A percentile compares a stretch with the other conserved stretches of the same genome.
Evolutionary conservation across 1,140 invertebrate genomes (phyloP).

Genomic region (Apis florea): DNA sequence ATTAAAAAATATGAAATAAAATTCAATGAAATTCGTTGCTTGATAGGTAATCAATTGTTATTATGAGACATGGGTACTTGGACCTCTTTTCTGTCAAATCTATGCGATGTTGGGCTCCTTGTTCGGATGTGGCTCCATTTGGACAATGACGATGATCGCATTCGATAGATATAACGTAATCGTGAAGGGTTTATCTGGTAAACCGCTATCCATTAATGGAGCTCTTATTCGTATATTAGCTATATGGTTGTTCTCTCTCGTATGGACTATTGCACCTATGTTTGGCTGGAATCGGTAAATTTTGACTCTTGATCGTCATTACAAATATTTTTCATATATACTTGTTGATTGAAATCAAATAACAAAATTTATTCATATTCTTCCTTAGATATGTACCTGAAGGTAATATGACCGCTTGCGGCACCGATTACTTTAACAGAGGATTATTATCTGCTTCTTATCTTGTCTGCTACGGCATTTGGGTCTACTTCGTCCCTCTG

Average conservation of each 20-base stretch:
- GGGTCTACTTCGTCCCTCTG: slow-evolving; percentile 87
- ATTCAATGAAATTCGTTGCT: neutral
- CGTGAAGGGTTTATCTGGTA: slow-evolving; percentile 88
- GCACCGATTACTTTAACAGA: slow-evolving; percentile 89
- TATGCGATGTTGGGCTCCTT: slow-evolving; percentile 90
- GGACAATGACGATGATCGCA: slow-evolving; percentile 91
- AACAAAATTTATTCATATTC: slow-evolving; percentile 37
- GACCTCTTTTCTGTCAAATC: slow-evolving; percentile 90
- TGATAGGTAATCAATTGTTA: slow-evolving; percentile 89
- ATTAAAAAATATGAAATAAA: neutral
- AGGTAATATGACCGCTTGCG: slow-evolving; percentile 92
- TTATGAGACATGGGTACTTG: slow-evolving; percentile 92
- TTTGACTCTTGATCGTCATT: too few species aligned
- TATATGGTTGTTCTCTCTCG: slow-evolving; percentile 85
- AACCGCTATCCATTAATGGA: slow-evolving; percentile 85
- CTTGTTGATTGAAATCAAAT: neutral
- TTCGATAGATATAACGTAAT: slow-evolving; percentile 93
- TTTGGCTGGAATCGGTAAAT: slow-evolving; percentile 90
- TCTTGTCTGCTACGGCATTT: slow-evolving; percentile 86
- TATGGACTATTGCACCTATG: slow-evolving; percentile 87
- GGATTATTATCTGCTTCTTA: slow-evolving; percentile 85
- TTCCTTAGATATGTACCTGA: slow-evolving; percentile 89
- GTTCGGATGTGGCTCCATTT: slow-evolving; percentile 90
- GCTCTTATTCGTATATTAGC: slow-evolving; percentile 85
- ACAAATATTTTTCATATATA: neutral